These are phyloP conservation scores for Tetranychus cinnabarinus DNA, from an alignment of 1,140 invertebrate species.

Conservation along the genomic window DNA sequence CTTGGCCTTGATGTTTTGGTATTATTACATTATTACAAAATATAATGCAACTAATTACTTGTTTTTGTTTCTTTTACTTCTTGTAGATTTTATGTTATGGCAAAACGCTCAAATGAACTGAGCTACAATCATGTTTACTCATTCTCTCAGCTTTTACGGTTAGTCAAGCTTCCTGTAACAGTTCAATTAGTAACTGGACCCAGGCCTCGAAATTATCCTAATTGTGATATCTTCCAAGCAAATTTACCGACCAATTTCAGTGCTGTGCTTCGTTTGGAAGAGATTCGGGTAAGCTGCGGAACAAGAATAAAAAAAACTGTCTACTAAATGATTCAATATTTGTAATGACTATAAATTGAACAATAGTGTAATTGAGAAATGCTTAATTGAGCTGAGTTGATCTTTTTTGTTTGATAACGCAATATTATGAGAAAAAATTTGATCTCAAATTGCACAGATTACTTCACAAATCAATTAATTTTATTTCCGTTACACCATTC, in stretches of 20 bases:
- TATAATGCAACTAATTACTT: too few species aligned
- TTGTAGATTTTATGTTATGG: not conserved
- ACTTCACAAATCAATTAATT: too few species aligned
- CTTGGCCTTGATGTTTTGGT: too few species aligned
- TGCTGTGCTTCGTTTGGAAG: not conserved
- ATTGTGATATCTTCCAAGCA: not conserved
- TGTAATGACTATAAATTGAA: not conserved
- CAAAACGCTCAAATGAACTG: not conserved
- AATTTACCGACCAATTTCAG: not conserved
- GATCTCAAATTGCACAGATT: too few species aligned
- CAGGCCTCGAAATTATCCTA: not conserved
- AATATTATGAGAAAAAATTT: too few species aligned
- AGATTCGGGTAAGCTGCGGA: not conserved
- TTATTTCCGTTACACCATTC: too few species aligned
- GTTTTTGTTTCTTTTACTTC: too few species aligned
- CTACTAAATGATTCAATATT: too few species aligned
- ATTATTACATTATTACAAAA: too few species aligned
- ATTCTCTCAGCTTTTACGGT: conserved; percentile 4
- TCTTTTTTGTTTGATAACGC: too few species aligned
- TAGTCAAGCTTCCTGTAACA: conserved; percentile 4
- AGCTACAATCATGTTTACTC: conserved; percentile 8
- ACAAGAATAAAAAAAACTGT: not conserved
- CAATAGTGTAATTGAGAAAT: not conserved
- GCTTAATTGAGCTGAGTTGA: too few species aligned
- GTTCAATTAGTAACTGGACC: conserved; percentile 7